Base-by-base conservation (phyloP, 2,797 vertebrate genomes). In the Trematomus bernacchii region DNA sequence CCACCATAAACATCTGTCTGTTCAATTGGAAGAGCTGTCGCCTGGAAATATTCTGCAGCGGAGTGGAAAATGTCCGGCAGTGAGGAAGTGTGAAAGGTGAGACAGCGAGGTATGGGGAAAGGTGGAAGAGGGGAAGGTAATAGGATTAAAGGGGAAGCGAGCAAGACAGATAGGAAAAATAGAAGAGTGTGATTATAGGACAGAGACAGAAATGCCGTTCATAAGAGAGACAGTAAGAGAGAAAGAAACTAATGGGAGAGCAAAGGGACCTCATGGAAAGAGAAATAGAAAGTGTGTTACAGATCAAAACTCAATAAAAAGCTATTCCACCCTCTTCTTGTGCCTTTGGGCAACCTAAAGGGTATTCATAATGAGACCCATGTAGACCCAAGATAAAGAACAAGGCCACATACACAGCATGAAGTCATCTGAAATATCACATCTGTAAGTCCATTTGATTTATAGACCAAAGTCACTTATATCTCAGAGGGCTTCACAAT, bases 31-130 rank as follows among this genome's bases (percentile, higher is more conserved):
- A 81, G 73, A 19, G 8, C 42, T 14, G 64, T 52, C 27, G 30
- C 55, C 69, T 67, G 85, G 92, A 86, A 83, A 91, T 85, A 85
- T 87, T 83, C 70, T 53, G 67, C 75, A 73, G 73, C 13, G 1
- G 71, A 77, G 73, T 68, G 71, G 70, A 80, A 71, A 51, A 80
- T 42, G 65, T 79, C 18, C 33, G 18, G 46, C 18, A 65, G 16
- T 50, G 69, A 67, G 63, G 43, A 53, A 67, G 75, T 73, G 71
- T 42, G 82, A 75, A 79, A 81, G 79, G 83, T 71, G 80, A 83
- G 64, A 66, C 37, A 0, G 66, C 0, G 10, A 81, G 72, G 78
- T 47, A 62, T 66, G 55, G 46, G 1, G 61, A 18, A 43, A 44
- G 59, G 51, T 2, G 59, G 65, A 43, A 4, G 55, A 44, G n/a